Evolutionary conservation across 2,888 invertebrate genomes (phyloP).

Genomic region (Empis livida): DNA sequence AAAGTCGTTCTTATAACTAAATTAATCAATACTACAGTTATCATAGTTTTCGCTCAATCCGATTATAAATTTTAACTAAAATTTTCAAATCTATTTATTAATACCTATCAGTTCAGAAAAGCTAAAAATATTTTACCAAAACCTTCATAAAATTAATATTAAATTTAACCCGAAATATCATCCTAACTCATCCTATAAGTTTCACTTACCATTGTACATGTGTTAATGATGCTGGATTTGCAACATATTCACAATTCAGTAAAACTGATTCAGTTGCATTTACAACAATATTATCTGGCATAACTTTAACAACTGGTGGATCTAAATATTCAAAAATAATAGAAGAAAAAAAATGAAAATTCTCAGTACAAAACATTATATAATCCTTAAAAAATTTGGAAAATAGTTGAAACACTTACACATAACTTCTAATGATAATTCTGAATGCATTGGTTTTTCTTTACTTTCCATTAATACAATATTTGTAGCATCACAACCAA

Average conservation of each 20-base stretch:
- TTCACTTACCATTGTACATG: slow-evolving; percentile 59
- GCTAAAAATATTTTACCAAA: too few relatives aligned
- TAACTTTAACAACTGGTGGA: slow-evolving; percentile 69
- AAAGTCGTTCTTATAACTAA: too few relatives aligned
- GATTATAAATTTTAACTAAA: too few relatives aligned
- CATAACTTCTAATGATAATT: slow-evolving; percentile 63
- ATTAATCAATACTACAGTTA: too few relatives aligned
- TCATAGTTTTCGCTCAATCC: too few relatives aligned
- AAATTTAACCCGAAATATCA: too few relatives aligned
- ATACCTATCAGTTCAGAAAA: too few relatives aligned
- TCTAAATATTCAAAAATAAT: slow-evolving; percentile 42
- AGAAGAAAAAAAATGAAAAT: slow-evolving; percentile 1
- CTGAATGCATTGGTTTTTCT: slow-evolving; percentile 61
- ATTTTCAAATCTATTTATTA: too few relatives aligned
- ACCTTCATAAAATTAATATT: too few relatives aligned
- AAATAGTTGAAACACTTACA: slow-evolving; percentile 50
- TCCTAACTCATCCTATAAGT: background rate
- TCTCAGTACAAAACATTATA: background rate
- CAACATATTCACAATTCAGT: slow-evolving; percentile 68
- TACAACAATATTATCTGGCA: slow-evolving; percentile 60
- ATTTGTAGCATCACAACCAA: slow-evolving; percentile 73
- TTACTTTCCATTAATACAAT: slow-evolving; percentile 59
- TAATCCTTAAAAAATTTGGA: background rate
- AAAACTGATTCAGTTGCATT: slow-evolving; percentile 64
- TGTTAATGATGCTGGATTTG: slow-evolving; percentile 69